A percentile compares a stretch with the other conserved stretches of the same genome.
Conservation (phyloP, 2,797 vertebrate genomes). For the Chelon auratus region DNA sequence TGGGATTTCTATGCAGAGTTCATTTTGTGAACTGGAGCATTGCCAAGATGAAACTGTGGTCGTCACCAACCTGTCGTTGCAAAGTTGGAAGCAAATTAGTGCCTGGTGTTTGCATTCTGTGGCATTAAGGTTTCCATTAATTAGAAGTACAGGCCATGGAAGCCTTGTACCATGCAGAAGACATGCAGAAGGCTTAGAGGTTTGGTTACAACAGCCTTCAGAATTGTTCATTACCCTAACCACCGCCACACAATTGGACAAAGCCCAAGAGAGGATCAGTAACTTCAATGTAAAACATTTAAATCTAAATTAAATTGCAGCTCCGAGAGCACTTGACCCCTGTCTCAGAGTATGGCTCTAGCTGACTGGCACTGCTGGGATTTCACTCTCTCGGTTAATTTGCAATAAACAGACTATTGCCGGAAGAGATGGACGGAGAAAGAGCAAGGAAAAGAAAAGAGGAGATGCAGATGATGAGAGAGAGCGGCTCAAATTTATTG, state of each 20-base stretch:
- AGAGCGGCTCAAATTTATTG: slow-evolving; percentile 1
- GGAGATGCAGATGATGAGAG: not conserved
- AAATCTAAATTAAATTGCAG: slow-evolving; percentile 8
- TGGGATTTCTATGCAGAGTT: not conserved
- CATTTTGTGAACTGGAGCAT: not conserved
- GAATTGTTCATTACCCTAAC: not conserved
- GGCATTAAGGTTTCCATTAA: not conserved
- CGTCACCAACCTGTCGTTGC: not conserved
- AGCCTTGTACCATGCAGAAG: not conserved
- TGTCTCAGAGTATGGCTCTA: slow-evolving; percentile 21
- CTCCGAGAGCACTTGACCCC: slow-evolving; percentile 29
- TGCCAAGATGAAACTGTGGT: not conserved
- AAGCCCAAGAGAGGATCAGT: slow-evolving; percentile 3
- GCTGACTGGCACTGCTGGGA: slow-evolving; percentile 57
- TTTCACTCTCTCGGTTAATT: slow-evolving; percentile 61
- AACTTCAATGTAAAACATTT: slow-evolving; percentile 9
- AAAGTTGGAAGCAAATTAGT: not conserved
- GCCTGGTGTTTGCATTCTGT: not conserved
- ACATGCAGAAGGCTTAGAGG: not conserved
- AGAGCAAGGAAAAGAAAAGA: not conserved
- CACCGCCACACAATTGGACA: not conserved
- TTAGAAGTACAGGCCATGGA: not conserved
- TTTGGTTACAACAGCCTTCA: slow-evolving; percentile 1
- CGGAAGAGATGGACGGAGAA: slow-evolving; percentile 39
- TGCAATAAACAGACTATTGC: slow-evolving; percentile 62